Percentiles rank a stretch among this genome's conserved stretches.
Evolutionary conservation across 2,113 vertebrate species (phyloP).

Genomic region (Ornithorhynchus anatinus): DNA sequence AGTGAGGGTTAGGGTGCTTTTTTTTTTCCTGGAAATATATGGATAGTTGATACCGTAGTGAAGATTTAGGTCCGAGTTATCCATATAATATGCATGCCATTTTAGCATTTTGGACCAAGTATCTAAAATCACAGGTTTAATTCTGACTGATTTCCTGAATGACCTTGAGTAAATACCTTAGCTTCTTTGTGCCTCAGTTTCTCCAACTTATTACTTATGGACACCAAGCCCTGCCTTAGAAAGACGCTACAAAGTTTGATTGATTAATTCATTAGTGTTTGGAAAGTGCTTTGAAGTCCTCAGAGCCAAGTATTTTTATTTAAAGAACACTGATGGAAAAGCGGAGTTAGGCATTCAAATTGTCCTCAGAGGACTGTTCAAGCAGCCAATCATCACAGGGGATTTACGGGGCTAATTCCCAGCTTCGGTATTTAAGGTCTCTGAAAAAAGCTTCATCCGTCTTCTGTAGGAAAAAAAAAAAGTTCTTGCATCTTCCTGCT

Average conservation of each 20-base stretch:
- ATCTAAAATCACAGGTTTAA: background rate
- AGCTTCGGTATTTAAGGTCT: conserved; percentile 62
- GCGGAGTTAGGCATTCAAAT: conserved; percentile 31
- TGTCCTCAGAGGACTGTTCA: conserved; percentile 30
- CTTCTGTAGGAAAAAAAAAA: conserved; percentile 53
- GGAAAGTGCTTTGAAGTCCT: conserved; percentile 9
- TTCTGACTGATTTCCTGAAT: background rate
- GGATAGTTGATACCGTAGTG: too few species aligned
- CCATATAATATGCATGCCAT: too few species aligned
- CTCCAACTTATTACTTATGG: background rate
- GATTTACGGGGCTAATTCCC: conserved; percentile 64
- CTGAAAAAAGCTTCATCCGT: conserved; percentile 58
- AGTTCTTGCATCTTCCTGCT: conserved; percentile 56
- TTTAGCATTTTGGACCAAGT: too few species aligned
- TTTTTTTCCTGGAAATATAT: too few species aligned
- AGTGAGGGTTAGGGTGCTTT: too few species aligned
- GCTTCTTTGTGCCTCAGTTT: conserved; percentile 24
- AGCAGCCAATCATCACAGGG: conserved; percentile 33
- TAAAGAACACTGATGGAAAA: conserved; percentile 58
- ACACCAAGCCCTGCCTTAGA: background rate
- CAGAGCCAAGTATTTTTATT: conserved; percentile 47
- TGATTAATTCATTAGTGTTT: conserved; percentile 38
- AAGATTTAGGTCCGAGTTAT: too few species aligned
- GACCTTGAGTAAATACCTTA: background rate
- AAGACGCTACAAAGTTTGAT: conserved; percentile 10